These are phyloP conservation scores for Alouatta palliata DNA, from an alignment of 2,113 vertebrate genomes.

Conservation along the genomic window DNA sequence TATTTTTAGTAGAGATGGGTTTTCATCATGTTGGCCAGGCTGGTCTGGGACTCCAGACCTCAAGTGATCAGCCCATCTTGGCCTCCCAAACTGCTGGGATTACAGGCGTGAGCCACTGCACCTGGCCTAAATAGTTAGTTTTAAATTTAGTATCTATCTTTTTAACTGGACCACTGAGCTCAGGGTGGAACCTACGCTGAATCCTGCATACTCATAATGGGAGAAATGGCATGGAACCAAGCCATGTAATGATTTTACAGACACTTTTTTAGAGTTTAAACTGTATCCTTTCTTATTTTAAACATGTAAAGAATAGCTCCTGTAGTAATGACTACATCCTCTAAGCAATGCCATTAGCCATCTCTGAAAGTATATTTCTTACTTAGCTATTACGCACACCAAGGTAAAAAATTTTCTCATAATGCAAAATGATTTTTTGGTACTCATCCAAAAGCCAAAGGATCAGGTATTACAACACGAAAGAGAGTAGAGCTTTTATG, in stretches of 20 bases:
- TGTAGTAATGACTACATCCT: not conserved
- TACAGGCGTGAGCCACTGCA: not conserved
- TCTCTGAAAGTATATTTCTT: not conserved
- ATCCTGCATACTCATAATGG: not conserved
- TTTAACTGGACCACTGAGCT: not conserved
- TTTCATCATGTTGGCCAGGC: not conserved
- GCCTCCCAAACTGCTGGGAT: not conserved
- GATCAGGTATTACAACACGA: no score
- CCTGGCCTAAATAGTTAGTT: no score
- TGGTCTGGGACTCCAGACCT: not conserved
- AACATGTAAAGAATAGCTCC: no score
- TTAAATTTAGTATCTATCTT: not conserved
- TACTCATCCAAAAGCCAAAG: no score
- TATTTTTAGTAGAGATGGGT: not conserved
- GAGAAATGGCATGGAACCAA: not conserved
- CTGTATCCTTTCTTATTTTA: no score
- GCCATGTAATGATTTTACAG: not conserved
- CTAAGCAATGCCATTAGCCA: not conserved
- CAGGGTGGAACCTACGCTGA: not conserved
- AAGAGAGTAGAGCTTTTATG: no score
- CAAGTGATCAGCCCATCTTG: not conserved
- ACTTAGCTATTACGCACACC: not conserved
- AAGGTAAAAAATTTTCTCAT: not conserved
- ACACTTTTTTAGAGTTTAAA: no score
- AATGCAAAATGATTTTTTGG: not conserved